Evolutionary conservation across 2,888 invertebrate genomes (phyloP), one percentile per base, ranked within the genome.

Genomic region (Ennomos fuscantarius): DNA sequence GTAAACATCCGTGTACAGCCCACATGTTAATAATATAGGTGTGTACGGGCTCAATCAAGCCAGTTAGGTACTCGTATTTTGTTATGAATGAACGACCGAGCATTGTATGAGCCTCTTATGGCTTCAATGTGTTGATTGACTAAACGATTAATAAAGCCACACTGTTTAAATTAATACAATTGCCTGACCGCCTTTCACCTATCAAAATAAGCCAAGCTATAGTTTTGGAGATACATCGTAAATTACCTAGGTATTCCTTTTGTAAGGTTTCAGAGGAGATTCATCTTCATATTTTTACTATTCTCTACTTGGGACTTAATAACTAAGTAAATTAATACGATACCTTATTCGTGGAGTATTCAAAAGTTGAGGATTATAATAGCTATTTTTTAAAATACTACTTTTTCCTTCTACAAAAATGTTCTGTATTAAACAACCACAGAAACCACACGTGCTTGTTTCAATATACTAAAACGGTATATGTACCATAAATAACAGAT

Each of bases 1-100:
- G 56, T 61, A 65, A 68, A 68, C 65, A 68, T 68, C 68, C 68
- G 68, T 55, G 50, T 68, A 56, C 61, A 40, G 32, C 67, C 67
- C 58, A 67, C 65, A 48, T 48, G 43, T 39, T 48, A 57, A 57
- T 51, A 24, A 24, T 24, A 24, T 24, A 33, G 39, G 47, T 39
- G 39, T 39, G 32, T 36, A 45, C 44, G 35, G 24, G 52, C 51
- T 52, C 41, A 51, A 60, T 60, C 33, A 55, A 49, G 43, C 42
- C 52, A 57, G n/a, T 54, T 40, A 24, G 24, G 40, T 36, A 40
- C 35, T 24, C 1, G 9, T 48, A 42, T 41, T 50, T 56, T 44
- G 42, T 56, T 54, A 58, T 60, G 58, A 62, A 64, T 62, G 58
- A 40, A 55, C 10, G 31, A 39, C 12, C n/a, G 12, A 40, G 39